phyloP scores from a whole-genome alignment of 2,888 invertebrate species.

The Osedax fenrisi region DNA sequence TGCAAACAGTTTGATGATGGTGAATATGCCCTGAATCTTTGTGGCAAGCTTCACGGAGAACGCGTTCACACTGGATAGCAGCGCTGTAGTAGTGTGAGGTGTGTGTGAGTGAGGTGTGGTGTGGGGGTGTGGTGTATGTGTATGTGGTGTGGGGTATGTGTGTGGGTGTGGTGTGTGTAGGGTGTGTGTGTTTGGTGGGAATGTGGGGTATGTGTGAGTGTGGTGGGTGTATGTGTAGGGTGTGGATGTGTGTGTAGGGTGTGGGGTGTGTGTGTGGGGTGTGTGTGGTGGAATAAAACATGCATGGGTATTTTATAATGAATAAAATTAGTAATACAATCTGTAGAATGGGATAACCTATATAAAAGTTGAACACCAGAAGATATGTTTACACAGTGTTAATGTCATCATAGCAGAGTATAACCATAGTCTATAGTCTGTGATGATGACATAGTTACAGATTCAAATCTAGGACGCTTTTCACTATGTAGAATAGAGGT shows the following conservation, averaged over 20 bases:
- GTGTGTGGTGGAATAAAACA: background rate
- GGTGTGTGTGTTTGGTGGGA: background rate
- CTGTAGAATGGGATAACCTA: too few relatives aligned
- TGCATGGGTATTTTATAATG: too few relatives aligned
- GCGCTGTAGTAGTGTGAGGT: conserved; percentile 14
- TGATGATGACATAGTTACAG: too few relatives aligned
- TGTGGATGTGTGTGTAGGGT: background rate
- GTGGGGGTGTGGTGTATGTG: background rate
- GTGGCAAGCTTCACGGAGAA: conserved; percentile 28
- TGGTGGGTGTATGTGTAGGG: background rate
- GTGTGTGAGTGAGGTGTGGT: background rate
- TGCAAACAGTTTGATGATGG: conserved; percentile 33
- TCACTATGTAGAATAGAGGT: too few relatives aligned
- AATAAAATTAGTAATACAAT: too few relatives aligned
- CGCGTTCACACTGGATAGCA: conserved; percentile 33
- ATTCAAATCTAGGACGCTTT: too few relatives aligned
- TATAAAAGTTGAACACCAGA: too few relatives aligned
- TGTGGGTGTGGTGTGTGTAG: too few relatives aligned
- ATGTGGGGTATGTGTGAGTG: background rate
- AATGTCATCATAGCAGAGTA: too few relatives aligned
- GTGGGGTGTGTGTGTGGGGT: background rate
- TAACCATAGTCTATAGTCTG: too few relatives aligned
- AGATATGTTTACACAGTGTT: too few relatives aligned
- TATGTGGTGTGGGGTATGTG: background rate
- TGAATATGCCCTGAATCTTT: conserved; percentile 32